These are phyloP conservation scores for Carassius auratus DNA, from an alignment of 2,113 vertebrate species.

Conservation along the genomic window DNA sequence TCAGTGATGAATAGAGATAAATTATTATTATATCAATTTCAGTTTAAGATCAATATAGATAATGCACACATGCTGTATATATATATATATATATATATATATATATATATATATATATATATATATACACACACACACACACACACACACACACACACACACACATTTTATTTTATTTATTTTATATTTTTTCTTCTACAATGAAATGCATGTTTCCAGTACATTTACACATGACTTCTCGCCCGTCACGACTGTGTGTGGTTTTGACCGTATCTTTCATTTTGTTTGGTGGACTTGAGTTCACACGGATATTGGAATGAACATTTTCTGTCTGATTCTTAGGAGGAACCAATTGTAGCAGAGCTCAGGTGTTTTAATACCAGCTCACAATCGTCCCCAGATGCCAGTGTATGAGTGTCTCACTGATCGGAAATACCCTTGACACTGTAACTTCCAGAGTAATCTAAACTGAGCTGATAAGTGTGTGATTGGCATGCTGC, in stretches of 20 bases:
- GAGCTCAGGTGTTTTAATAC: slow-evolving; percentile 39
- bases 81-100: too few relatives aligned
- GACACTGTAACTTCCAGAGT: slow-evolving; percentile 45
- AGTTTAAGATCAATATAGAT: too few relatives aligned
- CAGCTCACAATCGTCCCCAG: slow-evolving; percentile 5
- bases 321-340: slow-evolving; percentile 10
- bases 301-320: background rate
- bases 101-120: too few relatives aligned
- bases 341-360: background rate
- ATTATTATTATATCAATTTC: too few relatives aligned
- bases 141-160: too few relatives aligned
- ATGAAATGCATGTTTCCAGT: too few relatives aligned
- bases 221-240: background rate
- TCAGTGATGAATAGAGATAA: background rate
- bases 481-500: slow-evolving; percentile 36
- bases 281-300: background rate
- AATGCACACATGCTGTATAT: background rate
- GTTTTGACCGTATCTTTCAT: background rate
- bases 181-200: too few relatives aligned
- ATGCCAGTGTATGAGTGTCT: slow-evolving; percentile 3
- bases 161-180: too few relatives aligned
- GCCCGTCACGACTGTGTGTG: background rate
- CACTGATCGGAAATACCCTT: slow-evolving; percentile 37
- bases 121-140: too few relatives aligned
- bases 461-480: slow-evolving; percentile 46